Base-by-base conservation (phyloP, 1,140 invertebrate species). In the Drosophila santomea region DNA sequence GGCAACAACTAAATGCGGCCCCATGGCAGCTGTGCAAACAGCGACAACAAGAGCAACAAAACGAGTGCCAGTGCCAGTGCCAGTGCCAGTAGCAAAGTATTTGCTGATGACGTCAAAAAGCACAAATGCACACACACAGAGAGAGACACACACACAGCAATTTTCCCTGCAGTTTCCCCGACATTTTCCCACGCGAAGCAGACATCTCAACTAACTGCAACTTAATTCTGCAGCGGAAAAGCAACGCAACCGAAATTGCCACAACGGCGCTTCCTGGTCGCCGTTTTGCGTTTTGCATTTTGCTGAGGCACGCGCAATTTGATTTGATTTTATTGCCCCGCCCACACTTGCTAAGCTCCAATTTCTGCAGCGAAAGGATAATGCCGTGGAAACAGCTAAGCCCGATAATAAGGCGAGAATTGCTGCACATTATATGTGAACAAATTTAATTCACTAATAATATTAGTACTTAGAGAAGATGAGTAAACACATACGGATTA, bases 21-120 rank as follows among this genome's bases (percentile, higher is more conserved):
- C 69, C 76, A 77, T 58, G 74, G 80, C 83, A 86, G 83, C 83
- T 88, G 83, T 86, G 83, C 88, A 88, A 86, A 86, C 83, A 86
- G 61, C 58, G 51, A 43, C 78, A 78, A 63, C 63, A 85, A 66
- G 55, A 73, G 55, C 45, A 4, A 11, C 1, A 39, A 45, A 10
- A n/a, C 51, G n/a, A 32, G 32, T 32, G 28, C 28, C 28, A 8
- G 28, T 43, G n/a, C 43, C 36, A 45, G 38, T 41, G 50, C n/a
- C n/a, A n/a, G n/a, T n/a, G n/a, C 35, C 15, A n/a, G 36, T 38
- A 44, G 44, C 25, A 61, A 69, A 58, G 39, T 71, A 64, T 72
- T 74, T 76, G 73, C 77, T 80, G 77, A 74, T 84, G 83, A 88
- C 83, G 83, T 86, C 79, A 79, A 68, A 71, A 72, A 79, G 78